These are phyloP conservation scores for Lordiphosa fenestrarum DNA, from an alignment of 2,888 invertebrate genomes.

Conservation along the genomic window DNA sequence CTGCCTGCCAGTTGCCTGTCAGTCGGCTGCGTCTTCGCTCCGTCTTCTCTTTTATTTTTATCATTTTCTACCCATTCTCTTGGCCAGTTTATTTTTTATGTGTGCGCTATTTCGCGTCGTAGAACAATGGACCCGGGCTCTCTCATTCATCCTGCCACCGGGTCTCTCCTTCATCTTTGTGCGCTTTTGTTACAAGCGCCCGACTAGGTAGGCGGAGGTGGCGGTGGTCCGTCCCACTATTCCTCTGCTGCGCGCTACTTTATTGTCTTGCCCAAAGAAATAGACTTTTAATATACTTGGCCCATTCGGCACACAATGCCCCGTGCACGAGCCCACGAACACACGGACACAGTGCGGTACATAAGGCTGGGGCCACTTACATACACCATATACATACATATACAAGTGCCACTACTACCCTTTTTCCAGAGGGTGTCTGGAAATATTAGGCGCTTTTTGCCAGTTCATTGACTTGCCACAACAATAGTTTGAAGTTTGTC, in stretches of 20 bases:
- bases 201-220: constrained; percentile 2
- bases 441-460: constrained; percentile 72
- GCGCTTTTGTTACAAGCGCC: constrained; percentile 57
- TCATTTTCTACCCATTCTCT: constrained; percentile 67
- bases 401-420: not conserved
- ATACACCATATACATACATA: constrained; percentile 14
- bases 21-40: constrained; percentile 39
- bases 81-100: constrained; percentile 58
- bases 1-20: constrained; percentile 65
- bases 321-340: constrained; percentile 15
- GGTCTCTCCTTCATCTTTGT: constrained; percentile 29
- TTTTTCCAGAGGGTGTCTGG: constrained; percentile 27
- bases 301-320: constrained; percentile 43
- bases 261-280: constrained; percentile 73
- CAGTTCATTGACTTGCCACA: constrained; percentile 71
- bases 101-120: constrained; percentile 73
- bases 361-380: constrained; percentile 3
- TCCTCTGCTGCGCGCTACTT: constrained; percentile 42
- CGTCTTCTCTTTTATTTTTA: constrained; percentile 42
- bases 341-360: constrained; percentile 18
- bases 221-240: constrained; percentile 28
- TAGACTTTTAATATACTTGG: constrained; percentile 70
- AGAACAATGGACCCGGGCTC: constrained; percentile 60
- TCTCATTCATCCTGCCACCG: constrained; percentile 27
- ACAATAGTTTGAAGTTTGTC: constrained; percentile 74